phyloP scores from a whole-genome alignment of 2,888 invertebrate species.

The Spodoptera exigua region DNA sequence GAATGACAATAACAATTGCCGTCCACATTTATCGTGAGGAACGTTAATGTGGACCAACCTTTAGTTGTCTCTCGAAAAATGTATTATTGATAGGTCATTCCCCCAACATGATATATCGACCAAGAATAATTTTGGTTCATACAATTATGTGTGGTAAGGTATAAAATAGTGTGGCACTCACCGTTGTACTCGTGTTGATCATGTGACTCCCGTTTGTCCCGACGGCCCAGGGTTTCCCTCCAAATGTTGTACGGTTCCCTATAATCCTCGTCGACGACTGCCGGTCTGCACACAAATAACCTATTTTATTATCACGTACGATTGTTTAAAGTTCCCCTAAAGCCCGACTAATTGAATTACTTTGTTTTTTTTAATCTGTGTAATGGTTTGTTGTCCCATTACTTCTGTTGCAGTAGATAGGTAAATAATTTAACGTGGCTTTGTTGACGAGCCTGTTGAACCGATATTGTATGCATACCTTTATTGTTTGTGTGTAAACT shows the following conservation, averaged over 20 bases:
- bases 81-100: no score
- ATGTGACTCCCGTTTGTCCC: conserved; percentile 77
- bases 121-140: no score
- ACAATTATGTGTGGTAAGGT: no score
- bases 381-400: conserved; percentile 14
- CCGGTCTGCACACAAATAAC: conserved; percentile 73
- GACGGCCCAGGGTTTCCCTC: conserved; percentile 84
- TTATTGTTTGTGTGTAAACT: conserved; percentile 18
- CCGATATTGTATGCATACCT: conserved; percentile 7
- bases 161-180: conserved; percentile 56
- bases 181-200: conserved; percentile 86
- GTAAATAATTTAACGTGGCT: conserved; percentile 11
- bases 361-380: conserved; percentile 26
- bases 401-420: conserved; percentile 1
- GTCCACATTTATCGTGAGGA: no score
- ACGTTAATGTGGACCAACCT: no score
- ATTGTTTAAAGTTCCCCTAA: conserved; percentile 21
- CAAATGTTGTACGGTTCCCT: conserved; percentile 86
- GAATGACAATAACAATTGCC: no score
- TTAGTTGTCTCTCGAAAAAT: no score
- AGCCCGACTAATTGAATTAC: conserved; percentile 30
- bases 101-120: no score
- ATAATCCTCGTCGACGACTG: conserved; percentile 86
- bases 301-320: conserved; percentile 19
- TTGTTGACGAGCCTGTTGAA: conserved; percentile 15